Conservation (phyloP, 2,797 vertebrate genomes). For the Luscinia luscinia region DNA sequence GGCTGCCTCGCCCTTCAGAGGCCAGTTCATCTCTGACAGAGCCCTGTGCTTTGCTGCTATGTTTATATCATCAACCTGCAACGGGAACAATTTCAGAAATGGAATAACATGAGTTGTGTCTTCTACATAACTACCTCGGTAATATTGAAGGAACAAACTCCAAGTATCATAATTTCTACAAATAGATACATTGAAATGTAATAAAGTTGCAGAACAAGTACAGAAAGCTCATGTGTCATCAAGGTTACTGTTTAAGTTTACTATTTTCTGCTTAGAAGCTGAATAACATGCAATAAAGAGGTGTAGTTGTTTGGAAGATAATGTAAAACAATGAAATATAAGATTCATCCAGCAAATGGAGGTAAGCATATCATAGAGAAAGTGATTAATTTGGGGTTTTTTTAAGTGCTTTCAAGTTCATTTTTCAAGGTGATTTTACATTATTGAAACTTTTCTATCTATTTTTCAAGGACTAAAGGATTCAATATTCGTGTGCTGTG, state of each 20-base stretch:
- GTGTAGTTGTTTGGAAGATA: neutral
- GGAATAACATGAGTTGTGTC: fast-evolving
- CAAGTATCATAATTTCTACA: neutral
- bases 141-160: neutral
- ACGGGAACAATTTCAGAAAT: neutral
- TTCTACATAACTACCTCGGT: neutral
- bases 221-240: neutral
- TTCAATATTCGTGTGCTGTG: neutral
- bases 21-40: neutral
- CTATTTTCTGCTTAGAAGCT: neutral
- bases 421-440: neutral
- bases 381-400: neutral
- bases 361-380: neutral
- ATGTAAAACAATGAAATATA: neutral
- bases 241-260: neutral
- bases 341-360: neutral
- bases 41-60: neutral
- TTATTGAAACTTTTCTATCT: neutral
- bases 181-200: neutral
- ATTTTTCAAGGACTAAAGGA: neutral
- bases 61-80: neutral
- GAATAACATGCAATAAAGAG: neutral
- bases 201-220: neutral
- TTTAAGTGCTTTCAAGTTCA: neutral
- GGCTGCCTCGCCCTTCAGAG: neutral